phyloP scores from a whole-genome alignment of 1,140 invertebrate species.

The Drosophila tropicalis region DNA sequence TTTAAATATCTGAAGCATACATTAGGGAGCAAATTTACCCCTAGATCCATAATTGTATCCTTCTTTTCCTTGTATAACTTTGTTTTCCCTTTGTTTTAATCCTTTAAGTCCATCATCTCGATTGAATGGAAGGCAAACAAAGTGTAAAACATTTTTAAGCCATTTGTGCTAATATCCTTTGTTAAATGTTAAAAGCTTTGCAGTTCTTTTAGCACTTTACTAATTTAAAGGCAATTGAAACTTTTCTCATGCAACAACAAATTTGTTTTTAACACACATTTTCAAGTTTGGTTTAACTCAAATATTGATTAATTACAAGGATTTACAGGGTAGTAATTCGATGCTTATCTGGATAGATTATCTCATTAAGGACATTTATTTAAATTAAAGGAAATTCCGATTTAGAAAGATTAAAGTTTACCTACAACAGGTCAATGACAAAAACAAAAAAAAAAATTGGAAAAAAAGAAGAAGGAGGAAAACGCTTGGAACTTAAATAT shows the following conservation, averaged over 20 bases:
- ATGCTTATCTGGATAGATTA: conserved; percentile 28
- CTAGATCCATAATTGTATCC: too few species aligned
- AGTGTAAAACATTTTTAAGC: too few species aligned
- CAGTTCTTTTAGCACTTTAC: conserved; percentile 17
- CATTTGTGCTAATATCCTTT: neutral
- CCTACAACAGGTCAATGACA: conserved; percentile 78
- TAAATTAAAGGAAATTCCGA: conserved; percentile 1
- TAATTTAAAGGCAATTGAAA: conserved; percentile 12
- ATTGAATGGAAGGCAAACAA: too few species aligned
- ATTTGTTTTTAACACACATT: neutral
- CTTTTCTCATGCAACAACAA: neutral
- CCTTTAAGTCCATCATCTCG: too few species aligned
- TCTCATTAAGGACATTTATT: conserved; percentile 17
- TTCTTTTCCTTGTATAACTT: too few species aligned
- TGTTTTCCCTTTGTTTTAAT: too few species aligned
- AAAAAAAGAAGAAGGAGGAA: neutral
- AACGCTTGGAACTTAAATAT: conserved; percentile 28
- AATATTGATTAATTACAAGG: conserved; percentile 49
- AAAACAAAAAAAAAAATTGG: conserved; percentile 58
- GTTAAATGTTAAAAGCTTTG: conserved; percentile 1
- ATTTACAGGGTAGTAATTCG: neutral
- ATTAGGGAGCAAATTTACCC: too few species aligned
- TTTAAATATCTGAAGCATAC: too few species aligned
- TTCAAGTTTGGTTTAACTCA: conserved; percentile 3
- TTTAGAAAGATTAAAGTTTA: conserved; percentile 28